These are phyloP conservation scores for Pithys albifrons DNA, from an alignment of 2,113 vertebrate species.

Conservation along the genomic window DNA sequence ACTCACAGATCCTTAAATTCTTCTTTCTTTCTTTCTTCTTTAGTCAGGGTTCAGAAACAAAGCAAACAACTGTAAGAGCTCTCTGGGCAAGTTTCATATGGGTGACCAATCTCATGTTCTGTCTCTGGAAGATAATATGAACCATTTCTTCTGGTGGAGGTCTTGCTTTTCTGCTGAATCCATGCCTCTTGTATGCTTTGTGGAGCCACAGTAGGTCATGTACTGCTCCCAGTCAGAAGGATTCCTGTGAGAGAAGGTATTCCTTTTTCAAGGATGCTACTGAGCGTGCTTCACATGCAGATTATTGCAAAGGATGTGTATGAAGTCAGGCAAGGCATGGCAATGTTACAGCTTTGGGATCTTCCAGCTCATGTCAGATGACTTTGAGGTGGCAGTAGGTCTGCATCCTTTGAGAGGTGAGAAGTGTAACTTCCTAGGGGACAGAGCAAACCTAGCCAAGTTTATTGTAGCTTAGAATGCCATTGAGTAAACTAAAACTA, in stretches of 20 bases:
- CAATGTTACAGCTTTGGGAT: background rate
- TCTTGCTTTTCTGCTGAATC: background rate
- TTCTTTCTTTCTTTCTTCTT: background rate
- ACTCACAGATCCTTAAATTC: background rate
- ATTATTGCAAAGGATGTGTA: background rate
- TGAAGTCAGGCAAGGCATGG: background rate
- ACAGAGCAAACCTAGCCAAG: background rate
- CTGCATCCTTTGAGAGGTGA: background rate
- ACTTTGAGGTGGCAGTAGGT: background rate
- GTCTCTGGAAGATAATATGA: background rate
- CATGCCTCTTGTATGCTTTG: background rate
- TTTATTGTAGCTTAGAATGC: background rate
- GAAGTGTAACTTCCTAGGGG: background rate
- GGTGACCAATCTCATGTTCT: background rate
- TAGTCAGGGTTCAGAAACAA: background rate
- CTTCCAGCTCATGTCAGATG: background rate
- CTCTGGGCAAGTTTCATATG: background rate
- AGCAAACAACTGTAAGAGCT: background rate
- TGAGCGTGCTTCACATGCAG: background rate
- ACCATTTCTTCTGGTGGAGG: background rate
- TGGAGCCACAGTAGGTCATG: background rate
- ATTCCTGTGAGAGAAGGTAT: background rate
- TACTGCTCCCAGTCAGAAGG: background rate
- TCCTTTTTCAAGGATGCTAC: background rate
- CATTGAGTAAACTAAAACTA: background rate